These are phyloP conservation scores for Drosophila niveifrons DNA, from an alignment of 2,888 invertebrate species.

Conservation along the genomic window DNA sequence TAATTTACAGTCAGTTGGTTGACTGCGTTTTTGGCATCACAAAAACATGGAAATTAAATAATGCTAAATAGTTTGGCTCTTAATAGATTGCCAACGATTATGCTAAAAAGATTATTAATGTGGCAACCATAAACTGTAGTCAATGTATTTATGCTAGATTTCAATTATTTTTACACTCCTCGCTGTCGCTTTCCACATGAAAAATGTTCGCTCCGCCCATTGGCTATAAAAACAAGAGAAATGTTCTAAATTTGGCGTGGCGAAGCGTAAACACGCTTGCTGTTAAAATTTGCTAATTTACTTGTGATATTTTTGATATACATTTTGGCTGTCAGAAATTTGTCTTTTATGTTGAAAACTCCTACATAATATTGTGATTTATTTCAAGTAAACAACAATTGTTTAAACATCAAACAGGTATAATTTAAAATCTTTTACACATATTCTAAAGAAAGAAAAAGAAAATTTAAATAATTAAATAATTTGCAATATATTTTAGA, in stretches of 20 bases:
- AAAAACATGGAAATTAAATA: slow-evolving; percentile 32
- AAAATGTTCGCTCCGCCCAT: slow-evolving; percentile 6
- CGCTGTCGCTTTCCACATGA: background rate
- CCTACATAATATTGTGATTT: no score
- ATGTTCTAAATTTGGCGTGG: background rate
- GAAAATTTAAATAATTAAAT: no score
- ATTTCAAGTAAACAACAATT: no score
- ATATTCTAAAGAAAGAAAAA: no score
- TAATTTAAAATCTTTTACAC: no score
- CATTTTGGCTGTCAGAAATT: background rate
- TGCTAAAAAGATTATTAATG: slow-evolving; percentile 23
- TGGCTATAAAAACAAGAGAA: slow-evolving; percentile 9
- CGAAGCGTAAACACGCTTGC: slow-evolving; percentile 1
- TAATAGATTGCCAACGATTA: slow-evolving; percentile 20
- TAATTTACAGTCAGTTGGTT: slow-evolving; percentile 31
- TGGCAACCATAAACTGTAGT: background rate
- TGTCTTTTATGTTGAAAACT: no score
- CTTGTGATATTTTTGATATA: no score
- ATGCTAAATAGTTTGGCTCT: background rate
- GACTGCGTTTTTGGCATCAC: background rate
- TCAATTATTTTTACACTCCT: slow-evolving; percentile 23
- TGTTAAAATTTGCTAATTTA: background rate
- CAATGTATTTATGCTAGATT: slow-evolving; percentile 6
- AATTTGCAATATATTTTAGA: no score
- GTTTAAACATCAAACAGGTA: no score